Conservation (phyloP, 2,797 vertebrate genomes). For the Anguilla megastoma region DNA sequence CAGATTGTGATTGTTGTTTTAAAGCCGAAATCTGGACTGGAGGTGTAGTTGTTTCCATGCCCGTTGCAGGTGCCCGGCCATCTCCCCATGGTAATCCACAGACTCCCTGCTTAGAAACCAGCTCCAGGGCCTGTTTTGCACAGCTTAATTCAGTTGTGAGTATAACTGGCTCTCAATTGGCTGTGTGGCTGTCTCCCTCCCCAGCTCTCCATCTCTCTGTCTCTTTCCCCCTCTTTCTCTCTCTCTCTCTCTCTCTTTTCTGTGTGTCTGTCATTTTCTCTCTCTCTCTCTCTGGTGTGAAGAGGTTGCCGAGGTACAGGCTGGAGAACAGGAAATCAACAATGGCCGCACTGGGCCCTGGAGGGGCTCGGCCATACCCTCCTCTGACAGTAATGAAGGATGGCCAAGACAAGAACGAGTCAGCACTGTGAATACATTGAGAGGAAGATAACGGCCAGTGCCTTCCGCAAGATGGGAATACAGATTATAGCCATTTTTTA, state of each 20-base stretch:
- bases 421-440: constrained; percentile 9
- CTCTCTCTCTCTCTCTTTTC: constrained; percentile 22
- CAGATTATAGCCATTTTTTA: constrained; percentile 1
- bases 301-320: constrained; percentile 23
- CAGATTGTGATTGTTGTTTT: neutral
- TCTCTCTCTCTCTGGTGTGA: constrained; percentile 35
- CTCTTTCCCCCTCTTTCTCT: constrained; percentile 18
- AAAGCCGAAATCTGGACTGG: neutral
- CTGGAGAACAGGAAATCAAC: constrained; percentile 55
- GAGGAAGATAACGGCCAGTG: neutral
- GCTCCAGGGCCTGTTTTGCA: constrained; percentile 79
- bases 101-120: constrained; percentile 81
- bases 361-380: constrained; percentile 59
- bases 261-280: constrained; percentile 21
- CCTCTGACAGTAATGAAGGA: constrained; percentile 72
- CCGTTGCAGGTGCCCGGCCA: constrained; percentile 2
- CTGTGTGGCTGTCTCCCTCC: constrained; percentile 45
- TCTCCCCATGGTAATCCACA: constrained; percentile 56
- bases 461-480: neutral
- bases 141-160: constrained; percentile 80
- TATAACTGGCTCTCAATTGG: constrained; percentile 71
- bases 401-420: constrained; percentile 40
- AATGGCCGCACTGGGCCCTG: constrained; percentile 62
- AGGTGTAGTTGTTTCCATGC: neutral
- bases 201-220: constrained; percentile 34